Percentiles rank a stretch among this genome's conserved stretches.
Conservation (phyloP, 2,797 vertebrate species). For the Acanthis flammea region DNA sequence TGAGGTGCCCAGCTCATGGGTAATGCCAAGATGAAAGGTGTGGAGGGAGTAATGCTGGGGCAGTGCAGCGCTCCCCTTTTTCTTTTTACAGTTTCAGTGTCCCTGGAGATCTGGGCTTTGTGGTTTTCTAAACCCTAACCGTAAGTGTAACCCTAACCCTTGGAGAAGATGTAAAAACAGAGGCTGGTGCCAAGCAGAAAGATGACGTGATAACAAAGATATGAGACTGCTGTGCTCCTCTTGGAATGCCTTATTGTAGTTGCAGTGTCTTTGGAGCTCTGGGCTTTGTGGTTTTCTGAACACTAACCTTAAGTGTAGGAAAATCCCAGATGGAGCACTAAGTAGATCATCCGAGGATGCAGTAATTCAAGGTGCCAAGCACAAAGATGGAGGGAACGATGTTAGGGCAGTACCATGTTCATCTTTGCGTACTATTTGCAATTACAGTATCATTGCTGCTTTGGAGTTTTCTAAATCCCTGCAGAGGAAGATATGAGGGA, state of each 20-base stretch:
- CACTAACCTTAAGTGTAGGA: not conserved
- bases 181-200: not conserved
- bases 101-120: not conserved
- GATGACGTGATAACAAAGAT: not conserved
- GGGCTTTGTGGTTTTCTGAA: not conserved
- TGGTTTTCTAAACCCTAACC: not conserved
- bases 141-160: not conserved
- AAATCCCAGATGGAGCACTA: too few relatives aligned
- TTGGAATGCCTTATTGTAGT: too few relatives aligned
- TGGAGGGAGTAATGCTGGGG: not conserved
- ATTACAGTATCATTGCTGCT: too few relatives aligned
- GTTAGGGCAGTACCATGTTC: not conserved
- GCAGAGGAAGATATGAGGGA: too few relatives aligned
- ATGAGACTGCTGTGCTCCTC: not conserved
- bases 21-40: not conserved
- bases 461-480: not conserved
- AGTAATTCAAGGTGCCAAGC: too few relatives aligned
- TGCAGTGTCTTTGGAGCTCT: too few relatives aligned
- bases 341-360: too few relatives aligned
- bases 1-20: not conserved
- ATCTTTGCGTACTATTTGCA: not conserved
- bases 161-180: not conserved
- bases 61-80: too few relatives aligned
- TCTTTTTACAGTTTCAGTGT: not conserved
- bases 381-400: not conserved